These are phyloP conservation scores for Meiosimyza platycephala DNA, from an alignment of 2,888 invertebrate genomes.

Conservation along the genomic window DNA sequence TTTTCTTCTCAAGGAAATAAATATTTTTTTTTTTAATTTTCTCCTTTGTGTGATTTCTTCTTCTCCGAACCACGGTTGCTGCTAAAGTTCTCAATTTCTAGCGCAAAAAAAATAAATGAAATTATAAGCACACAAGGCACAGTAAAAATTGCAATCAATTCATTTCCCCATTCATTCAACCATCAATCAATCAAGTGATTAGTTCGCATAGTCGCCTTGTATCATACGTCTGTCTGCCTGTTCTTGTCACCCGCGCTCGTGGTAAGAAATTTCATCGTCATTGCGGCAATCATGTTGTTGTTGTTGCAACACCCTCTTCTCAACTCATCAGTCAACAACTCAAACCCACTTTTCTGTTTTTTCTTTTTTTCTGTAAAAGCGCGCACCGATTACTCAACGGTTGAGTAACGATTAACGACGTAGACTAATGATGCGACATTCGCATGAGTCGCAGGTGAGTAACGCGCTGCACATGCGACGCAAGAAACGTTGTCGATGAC, in stretches of 20 bases:
- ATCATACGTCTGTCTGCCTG: background rate
- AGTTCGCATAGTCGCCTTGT: slow-evolving; percentile 14
- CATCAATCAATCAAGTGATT: slow-evolving; percentile 41
- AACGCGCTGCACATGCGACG: slow-evolving; percentile 46
- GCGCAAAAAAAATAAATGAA: too few relatives aligned
- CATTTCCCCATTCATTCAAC: slow-evolving; percentile 15
- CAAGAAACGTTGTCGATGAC: slow-evolving; percentile 10
- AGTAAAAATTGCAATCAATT: slow-evolving; percentile 30
- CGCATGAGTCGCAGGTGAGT: slow-evolving; percentile 47
- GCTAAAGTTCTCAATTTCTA: too few relatives aligned
- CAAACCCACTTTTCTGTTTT: background rate
- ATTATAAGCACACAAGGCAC: too few relatives aligned
- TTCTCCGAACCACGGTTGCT: too few relatives aligned
- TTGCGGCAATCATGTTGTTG: background rate
- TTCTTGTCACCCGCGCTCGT: background rate
- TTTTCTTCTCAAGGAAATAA: too few relatives aligned
- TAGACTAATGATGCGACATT: slow-evolving; percentile 54
- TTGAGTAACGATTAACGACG: slow-evolving; percentile 39
- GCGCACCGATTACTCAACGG: slow-evolving; percentile 14
- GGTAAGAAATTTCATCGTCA: background rate
- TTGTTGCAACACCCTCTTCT: background rate
- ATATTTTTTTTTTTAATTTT: too few relatives aligned
- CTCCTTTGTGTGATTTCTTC: too few relatives aligned
- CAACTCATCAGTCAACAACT: background rate
- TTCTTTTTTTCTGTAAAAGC: background rate